Evolutionary conservation across 2,888 invertebrate genomes (phyloP).

Genomic region (Polylopha cassiicola): DNA sequence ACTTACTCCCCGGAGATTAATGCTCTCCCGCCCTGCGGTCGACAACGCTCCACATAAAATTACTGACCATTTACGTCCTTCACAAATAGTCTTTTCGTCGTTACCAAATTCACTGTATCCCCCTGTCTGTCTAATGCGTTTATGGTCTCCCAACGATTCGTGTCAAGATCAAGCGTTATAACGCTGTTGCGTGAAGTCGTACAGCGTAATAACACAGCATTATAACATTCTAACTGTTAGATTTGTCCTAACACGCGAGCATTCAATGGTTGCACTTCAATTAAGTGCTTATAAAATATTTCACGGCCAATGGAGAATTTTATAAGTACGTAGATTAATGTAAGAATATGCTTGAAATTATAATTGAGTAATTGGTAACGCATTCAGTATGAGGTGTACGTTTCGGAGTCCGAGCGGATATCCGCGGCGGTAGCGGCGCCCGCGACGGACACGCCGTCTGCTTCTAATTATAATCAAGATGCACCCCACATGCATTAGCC

Average conservation of each 20-base stretch:
- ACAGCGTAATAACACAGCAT: conserved; percentile 17
- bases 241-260: conserved; percentile 37
- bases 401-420: conserved; percentile 52
- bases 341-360: conserved; percentile 14
- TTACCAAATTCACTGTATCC: conserved; percentile 22
- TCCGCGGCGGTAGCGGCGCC: conserved; percentile 50
- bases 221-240: conserved; percentile 16
- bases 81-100: conserved; percentile 23
- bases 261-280: conserved; percentile 31
- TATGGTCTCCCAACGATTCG: conserved; percentile 25
- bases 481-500: conserved; percentile 13
- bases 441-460: conserved; percentile 31
- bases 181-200: conserved; percentile 14
- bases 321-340: conserved; percentile 5
- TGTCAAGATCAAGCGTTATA: conserved; percentile 28
- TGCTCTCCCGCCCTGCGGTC: conserved; percentile 29
- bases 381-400: conserved; percentile 48
- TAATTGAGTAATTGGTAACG: conserved; percentile 25
- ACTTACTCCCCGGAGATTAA: conserved; percentile 37
- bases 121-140: conserved; percentile 19
- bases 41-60: conserved; percentile 28
- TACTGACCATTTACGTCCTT: conserved; percentile 29
- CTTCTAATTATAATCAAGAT: conserved; percentile 28
- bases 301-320: conserved; percentile 33
- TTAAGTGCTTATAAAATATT: conserved; percentile 36